phyloP scores from a whole-genome alignment of 2,888 invertebrate species.

The Caenorhabditis doughertyi region DNA sequence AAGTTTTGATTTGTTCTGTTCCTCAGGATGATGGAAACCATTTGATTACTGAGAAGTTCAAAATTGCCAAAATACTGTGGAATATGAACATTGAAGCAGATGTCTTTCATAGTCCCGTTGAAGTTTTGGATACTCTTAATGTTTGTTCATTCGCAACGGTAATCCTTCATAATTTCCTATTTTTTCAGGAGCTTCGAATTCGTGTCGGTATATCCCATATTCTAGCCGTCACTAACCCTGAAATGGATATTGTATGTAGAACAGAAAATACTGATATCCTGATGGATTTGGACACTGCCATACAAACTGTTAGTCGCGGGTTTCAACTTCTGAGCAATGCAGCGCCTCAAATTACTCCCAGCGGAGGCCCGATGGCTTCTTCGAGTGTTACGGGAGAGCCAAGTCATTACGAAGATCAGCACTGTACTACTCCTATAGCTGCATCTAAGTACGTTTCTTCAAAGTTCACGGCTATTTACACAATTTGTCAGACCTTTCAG shows the following conservation, averaged over 20 bases:
- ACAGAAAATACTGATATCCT: neutral
- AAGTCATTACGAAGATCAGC: constrained; percentile 28
- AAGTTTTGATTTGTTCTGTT: constrained; percentile 59
- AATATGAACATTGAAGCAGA: constrained; percentile 41
- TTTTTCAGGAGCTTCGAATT: constrained; percentile 26
- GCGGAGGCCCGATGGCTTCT: constrained; percentile 6
- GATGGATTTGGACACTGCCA: constrained; percentile 14
- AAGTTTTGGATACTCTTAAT: constrained; percentile 37
- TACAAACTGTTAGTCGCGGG: constrained; percentile 12
- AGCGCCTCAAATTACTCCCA: neutral
- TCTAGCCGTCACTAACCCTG: constrained; percentile 48
- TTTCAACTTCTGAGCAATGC: neutral
- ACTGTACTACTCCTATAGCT: neutral
- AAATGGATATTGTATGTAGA: constrained; percentile 18
- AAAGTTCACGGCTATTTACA: neutral
- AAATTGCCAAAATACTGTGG: constrained; percentile 57
- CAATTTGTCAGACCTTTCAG: constrained; percentile 41
- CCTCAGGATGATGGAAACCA: constrained; percentile 21
- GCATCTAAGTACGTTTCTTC: constrained; percentile 19
- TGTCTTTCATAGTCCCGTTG: constrained; percentile 60
- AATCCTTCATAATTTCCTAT: neutral
- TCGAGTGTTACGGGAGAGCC: constrained; percentile 7
- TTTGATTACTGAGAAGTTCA: constrained; percentile 61
- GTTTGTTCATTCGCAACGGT: constrained; percentile 35
- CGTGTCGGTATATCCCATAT: constrained; percentile 37